phyloP scores from a whole-genome alignment of 2,113 vertebrate genomes.

The Drymodes brunneopygia region DNA sequence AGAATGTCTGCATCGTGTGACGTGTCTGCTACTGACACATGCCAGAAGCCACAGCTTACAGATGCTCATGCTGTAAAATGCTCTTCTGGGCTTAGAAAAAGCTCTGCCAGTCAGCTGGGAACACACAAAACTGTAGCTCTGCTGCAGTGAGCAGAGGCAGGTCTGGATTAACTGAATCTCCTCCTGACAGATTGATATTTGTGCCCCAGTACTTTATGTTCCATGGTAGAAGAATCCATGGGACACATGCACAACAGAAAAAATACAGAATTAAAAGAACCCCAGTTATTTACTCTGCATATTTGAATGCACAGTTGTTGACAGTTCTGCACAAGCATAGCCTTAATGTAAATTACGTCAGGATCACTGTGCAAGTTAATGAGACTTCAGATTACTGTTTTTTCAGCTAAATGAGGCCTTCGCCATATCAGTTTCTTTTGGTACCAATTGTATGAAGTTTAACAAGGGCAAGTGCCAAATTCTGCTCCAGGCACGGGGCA shows the following conservation, averaged over 20 bases:
- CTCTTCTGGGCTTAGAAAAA: background rate
- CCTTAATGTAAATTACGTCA: background rate
- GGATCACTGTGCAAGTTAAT: background rate
- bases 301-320: background rate
- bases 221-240: background rate
- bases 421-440: background rate
- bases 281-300: background rate
- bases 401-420: background rate
- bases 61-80: background rate
- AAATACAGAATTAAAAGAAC: background rate
- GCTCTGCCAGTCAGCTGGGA: background rate
- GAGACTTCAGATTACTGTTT: background rate
- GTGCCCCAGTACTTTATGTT: background rate
- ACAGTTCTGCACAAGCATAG: background rate
- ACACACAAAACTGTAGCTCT: background rate
- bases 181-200: background rate
- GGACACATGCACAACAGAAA: background rate
- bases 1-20: background rate
- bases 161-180: background rate
- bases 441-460: accelerated
- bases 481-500: background rate
- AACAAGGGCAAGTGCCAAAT: background rate
- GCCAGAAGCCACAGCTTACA: background rate
- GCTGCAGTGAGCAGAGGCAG: background rate
- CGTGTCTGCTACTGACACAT: background rate